Evolutionary conservation across 2,797 vertebrate genomes (phyloP), one percentile per base, ranked within the genome.

Genomic region (Sebastiscus tertius): DNA sequence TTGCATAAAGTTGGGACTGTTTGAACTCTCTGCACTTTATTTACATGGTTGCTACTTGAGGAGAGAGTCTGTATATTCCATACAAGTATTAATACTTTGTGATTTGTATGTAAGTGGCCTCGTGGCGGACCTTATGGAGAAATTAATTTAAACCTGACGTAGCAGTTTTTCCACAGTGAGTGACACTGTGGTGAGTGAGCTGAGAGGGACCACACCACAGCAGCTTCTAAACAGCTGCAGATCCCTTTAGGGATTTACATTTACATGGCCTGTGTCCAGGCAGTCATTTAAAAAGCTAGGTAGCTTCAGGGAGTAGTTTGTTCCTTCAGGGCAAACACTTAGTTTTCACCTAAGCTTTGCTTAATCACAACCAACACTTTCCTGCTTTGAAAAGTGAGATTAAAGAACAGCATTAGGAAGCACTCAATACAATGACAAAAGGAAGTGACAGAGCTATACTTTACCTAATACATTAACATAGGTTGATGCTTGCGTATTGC

Each of bases 391-490:
- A 77, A 87, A 71, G 54, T 55, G 22, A 68, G 56, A 81, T 81
- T 81, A 65, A 68, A 78, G 34, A 61, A 75, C 52, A 77, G 67
- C 52, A 66, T 69, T 26, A 68, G 31, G 27, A 66, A 74, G 55
- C 67, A 78, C 60, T 78, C 16, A 29, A 54, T 16, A 55, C 58
- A 71, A 75, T 31, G 18, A 68, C 16, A 49, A 72, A 72, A 29
- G 39, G 6, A 64, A 67, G 34, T 42, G 6, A 72, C 10, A 63
- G 4, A 68, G 64, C 20, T 75, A n/a, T 73, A 95, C 96, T 68
- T 94, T 97, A 99, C 98, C 98, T 88, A 99, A 93, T 49, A 99
- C 95, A 80, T 97, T 96, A 81, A 99, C 94, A 5, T 75, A 92
- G 86, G 97, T 97, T 77, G 97, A 96, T 0, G 97, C 96, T 81